A percentile compares a stretch with the other conserved stretches of the same genome.
Evolutionary conservation across 2,113 vertebrate genomes (phyloP).

Genomic region (Crotalus helleri): DNA sequence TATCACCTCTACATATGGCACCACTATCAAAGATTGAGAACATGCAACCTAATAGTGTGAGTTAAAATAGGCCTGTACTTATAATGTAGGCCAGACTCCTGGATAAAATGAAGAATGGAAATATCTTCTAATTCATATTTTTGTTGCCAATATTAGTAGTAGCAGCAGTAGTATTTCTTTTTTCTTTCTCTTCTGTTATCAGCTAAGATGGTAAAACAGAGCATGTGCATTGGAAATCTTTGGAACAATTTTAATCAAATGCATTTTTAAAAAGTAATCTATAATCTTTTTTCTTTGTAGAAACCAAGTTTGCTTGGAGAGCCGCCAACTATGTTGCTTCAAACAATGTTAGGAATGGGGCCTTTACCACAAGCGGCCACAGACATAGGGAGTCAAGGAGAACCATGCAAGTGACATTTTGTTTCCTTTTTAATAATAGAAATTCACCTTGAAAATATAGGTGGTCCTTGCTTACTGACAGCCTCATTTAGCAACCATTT

Average conservation of each 20-base stretch:
- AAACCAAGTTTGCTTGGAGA: conserved; percentile 90
- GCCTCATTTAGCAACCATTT: background rate
- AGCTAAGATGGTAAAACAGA: background rate
- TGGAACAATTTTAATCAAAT: background rate
- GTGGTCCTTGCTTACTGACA: background rate
- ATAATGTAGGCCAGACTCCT: rapidly evolving
- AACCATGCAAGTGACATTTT: conserved; percentile 77
- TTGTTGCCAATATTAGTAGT: background rate
- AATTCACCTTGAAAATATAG: conserved; percentile 1
- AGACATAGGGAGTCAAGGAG: conserved; percentile 81
- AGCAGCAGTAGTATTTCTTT: background rate
- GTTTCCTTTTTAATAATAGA: conserved; percentile 9
- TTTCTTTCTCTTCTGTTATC: background rate
- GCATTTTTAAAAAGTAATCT: background rate
- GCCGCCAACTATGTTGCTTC: conserved; percentile 84
- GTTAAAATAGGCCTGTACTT: conserved; percentile 18
- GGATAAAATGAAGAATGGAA: background rate
- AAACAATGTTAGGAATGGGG: conserved; percentile 81
- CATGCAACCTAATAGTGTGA: conserved; percentile 84
- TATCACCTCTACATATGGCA: conserved; percentile 82
- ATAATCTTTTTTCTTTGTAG: conserved; percentile 64
- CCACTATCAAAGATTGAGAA: conserved; percentile 88
- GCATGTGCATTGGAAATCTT: background rate
- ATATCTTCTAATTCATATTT: background rate
- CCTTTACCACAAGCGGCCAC: conserved; percentile 70